Percentiles rank a stretch among this genome's conserved stretches.
These are phyloP conservation scores for Drosophila seguyi DNA, from an alignment of 1,140 invertebrate species.

Conservation along the genomic window DNA sequence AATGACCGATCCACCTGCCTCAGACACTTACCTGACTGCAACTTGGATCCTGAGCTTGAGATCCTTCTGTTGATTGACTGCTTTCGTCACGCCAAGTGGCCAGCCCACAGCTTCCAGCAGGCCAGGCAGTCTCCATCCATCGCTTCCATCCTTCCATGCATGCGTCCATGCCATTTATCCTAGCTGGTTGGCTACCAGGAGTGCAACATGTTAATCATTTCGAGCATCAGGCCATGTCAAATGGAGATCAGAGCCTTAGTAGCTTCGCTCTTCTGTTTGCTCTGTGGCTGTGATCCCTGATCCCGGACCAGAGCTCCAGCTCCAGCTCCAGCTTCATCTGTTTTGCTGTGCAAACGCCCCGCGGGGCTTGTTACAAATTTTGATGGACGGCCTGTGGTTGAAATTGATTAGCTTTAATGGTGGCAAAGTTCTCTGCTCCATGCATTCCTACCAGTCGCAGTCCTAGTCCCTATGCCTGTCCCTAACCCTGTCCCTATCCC, in stretches of 20 bases:
- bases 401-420: constrained; percentile 82
- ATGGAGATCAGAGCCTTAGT: constrained; percentile 40
- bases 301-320: background rate
- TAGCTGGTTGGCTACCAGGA: constrained; percentile 22
- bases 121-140: background rate
- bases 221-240: constrained; percentile 66
- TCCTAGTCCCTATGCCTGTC: too few species aligned
- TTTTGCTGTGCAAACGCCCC: constrained; percentile 49
- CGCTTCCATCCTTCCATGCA: background rate
- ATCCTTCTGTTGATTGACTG: constrained; percentile 59
- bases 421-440: constrained; percentile 59
- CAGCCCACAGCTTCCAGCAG: constrained; percentile 27
- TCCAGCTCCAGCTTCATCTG: constrained; percentile 3
- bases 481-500: background rate
- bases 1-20: constrained; percentile 32
- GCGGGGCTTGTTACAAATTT: constrained; percentile 80
- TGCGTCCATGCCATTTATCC: constrained; percentile 22
- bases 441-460: constrained; percentile 44
- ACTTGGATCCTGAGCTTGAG: constrained; percentile 25
- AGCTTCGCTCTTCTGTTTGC: constrained; percentile 23
- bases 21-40: constrained; percentile 30
- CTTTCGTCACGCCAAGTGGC: constrained; percentile 58
- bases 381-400: constrained; percentile 73
- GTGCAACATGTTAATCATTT: constrained; percentile 80
- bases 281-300: constrained; percentile 19